Conservation (phyloP, 1,140 invertebrate genomes). For the Aphidius ervi region DNA sequence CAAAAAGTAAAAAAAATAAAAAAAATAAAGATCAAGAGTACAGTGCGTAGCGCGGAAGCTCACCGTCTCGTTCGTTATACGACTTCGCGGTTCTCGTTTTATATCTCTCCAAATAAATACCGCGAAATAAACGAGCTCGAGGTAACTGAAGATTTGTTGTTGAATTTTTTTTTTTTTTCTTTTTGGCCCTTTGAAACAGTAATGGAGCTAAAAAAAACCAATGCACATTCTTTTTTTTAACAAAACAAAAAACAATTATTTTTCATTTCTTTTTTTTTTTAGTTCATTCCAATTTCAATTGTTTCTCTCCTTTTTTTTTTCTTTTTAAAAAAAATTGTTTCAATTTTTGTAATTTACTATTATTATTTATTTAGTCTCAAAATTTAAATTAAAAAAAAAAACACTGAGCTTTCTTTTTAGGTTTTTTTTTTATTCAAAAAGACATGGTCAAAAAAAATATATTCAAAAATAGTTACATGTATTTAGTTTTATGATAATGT, state of each 20-base stretch:
- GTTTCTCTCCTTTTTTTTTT: too few relatives aligned
- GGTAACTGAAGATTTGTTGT: constrained; percentile 2
- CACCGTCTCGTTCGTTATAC: constrained; percentile 15
- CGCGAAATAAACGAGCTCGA: neutral
- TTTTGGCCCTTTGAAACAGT: neutral
- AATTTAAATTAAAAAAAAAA: too few relatives aligned
- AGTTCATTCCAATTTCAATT: too few relatives aligned
- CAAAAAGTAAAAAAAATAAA: neutral
- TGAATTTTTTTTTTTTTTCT: neutral
- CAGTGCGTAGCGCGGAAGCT: constrained; percentile 18
- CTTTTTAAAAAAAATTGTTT: too few relatives aligned
- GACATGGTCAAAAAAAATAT: too few relatives aligned
- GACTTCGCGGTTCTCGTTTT: constrained; percentile 16
- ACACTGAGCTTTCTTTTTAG: too few relatives aligned
- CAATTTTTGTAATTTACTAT: too few relatives aligned
- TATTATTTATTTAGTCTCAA: too few relatives aligned
- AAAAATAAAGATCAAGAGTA: neutral
- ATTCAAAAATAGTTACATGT: too few relatives aligned
- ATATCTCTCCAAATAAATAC: constrained; percentile 14
- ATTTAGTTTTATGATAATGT: constrained; percentile 17
- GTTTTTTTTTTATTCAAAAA: too few relatives aligned
- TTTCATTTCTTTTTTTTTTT: neutral
- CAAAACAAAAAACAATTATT: neutral
- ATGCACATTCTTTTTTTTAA: neutral
- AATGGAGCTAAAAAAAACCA: neutral